These are phyloP conservation scores for Brachionus manjavacas DNA, from an alignment of 1,140 invertebrate genomes.

Conservation along the genomic window DNA sequence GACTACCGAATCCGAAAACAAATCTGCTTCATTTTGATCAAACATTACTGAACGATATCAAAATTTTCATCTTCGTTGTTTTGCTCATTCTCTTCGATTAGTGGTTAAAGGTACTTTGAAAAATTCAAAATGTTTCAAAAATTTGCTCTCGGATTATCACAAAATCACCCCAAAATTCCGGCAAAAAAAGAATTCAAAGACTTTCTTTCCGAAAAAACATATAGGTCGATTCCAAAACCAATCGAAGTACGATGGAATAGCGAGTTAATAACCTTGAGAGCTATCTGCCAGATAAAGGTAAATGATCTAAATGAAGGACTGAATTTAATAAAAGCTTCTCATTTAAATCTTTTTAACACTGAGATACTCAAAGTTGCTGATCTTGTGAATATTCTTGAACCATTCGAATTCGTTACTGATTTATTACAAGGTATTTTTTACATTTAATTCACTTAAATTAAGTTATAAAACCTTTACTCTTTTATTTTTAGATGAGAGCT, in stretches of 20 bases:
- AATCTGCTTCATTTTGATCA: background rate
- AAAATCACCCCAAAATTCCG: background rate
- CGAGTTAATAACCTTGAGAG: background rate
- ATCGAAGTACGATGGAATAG: background rate
- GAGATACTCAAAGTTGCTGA: background rate
- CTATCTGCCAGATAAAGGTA: background rate
- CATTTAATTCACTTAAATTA: too few relatives aligned
- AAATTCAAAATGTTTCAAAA: background rate
- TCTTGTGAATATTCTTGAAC: background rate
- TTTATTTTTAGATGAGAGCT: background rate
- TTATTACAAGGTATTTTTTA: slow-evolving; percentile 3
- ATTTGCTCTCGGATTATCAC: background rate
- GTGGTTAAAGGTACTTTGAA: background rate
- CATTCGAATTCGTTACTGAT: slow-evolving; percentile 2
- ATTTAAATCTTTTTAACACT: background rate
- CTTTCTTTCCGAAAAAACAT: background rate
- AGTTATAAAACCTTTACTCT: background rate
- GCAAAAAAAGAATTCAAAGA: background rate
- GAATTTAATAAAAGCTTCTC: background rate
- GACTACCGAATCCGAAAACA: background rate
- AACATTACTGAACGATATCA: background rate
- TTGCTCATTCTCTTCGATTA: background rate
- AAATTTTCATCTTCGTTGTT: background rate
- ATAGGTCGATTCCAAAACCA: background rate
- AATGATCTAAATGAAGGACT: background rate